phyloP scores from a whole-genome alignment of 2,113 vertebrate species.

The Pleuronectes platessa region DNA sequence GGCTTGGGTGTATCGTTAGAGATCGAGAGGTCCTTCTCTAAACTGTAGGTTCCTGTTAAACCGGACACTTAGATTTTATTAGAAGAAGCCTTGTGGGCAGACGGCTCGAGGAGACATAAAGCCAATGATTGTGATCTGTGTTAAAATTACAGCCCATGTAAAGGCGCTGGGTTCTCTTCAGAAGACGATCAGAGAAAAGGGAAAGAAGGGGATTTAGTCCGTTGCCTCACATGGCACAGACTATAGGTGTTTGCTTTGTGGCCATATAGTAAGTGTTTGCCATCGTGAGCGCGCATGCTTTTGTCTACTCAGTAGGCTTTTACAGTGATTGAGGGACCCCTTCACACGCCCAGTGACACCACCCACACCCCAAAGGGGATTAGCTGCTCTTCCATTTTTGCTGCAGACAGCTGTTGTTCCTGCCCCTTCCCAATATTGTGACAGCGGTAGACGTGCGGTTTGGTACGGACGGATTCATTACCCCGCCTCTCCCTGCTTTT shows the following conservation, averaged over 20 bases:
- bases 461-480: conserved; percentile 15
- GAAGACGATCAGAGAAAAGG: neutral
- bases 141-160: conserved; percentile 13
- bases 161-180: neutral
- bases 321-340: conserved; percentile 72
- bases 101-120: conserved; percentile 7
- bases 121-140: conserved; percentile 3
- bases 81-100: neutral
- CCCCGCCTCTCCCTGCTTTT: conserved; percentile 29
- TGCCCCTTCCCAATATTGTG: conserved; percentile 12
- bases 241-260: conserved; percentile 31
- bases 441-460: conserved; percentile 13
- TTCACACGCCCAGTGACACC: conserved; percentile 52
- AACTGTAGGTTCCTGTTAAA: neutral
- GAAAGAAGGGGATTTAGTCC: neutral
- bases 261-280: conserved; percentile 57
- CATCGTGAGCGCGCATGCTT: conserved; percentile 63
- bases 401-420: conserved; percentile 46
- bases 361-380: conserved; percentile 56
- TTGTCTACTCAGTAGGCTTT: conserved; percentile 75
- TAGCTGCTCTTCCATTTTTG: conserved; percentile 52
- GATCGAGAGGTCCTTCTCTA: neutral
- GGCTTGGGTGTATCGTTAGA: neutral
- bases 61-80: conserved; percentile 12
- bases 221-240: neutral